Percentiles rank a stretch among this genome's conserved stretches.
Evolutionary conservation across 1,140 invertebrate genomes (phyloP).

Genomic region (Drosophila murphyi): DNA sequence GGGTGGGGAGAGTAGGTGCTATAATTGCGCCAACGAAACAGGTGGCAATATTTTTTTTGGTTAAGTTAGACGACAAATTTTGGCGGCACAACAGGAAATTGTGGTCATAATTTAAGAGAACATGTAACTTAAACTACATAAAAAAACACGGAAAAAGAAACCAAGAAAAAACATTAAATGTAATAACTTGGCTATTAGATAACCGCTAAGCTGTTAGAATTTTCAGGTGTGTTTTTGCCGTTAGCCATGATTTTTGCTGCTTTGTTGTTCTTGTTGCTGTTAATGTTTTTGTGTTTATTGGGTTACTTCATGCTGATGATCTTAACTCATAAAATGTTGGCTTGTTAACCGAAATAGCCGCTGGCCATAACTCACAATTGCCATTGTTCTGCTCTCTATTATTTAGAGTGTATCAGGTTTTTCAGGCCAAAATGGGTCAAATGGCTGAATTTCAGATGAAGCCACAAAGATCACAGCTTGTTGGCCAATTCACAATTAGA

Average conservation of each 20-base stretch:
- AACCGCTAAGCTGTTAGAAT: constrained; percentile 39
- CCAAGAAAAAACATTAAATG: constrained; percentile 23
- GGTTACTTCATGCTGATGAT: constrained; percentile 19
- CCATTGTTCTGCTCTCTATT: constrained; percentile 25
- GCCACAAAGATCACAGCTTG: constrained; percentile 8
- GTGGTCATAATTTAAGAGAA: constrained; percentile 18
- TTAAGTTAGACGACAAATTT: constrained; percentile 11
- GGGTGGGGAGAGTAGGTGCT: constrained; percentile 2
- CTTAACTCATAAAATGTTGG: constrained; percentile 15
- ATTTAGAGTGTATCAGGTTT: neutral
- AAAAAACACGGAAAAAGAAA: neutral
- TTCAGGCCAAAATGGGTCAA: constrained; percentile 35
- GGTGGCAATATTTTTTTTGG: constrained; percentile 5
- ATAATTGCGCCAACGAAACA: constrained; percentile 16
- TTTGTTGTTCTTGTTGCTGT: neutral
- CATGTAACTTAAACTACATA: constrained; percentile 25
- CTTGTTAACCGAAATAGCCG: constrained; percentile 33
- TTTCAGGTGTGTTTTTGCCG: constrained; percentile 9
- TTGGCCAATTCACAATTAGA: constrained; percentile 31
- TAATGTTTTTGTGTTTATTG: constrained; percentile 19
- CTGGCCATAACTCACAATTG: constrained; percentile 24
- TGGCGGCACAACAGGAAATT: constrained; percentile 40
- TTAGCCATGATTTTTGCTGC: constrained; percentile 2
- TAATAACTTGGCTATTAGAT: constrained; percentile 39
- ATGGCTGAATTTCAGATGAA: constrained; percentile 9